Evolutionary conservation across 2,797 vertebrate species (phyloP).

Genomic region (Leptatherina wallacei): DNA sequence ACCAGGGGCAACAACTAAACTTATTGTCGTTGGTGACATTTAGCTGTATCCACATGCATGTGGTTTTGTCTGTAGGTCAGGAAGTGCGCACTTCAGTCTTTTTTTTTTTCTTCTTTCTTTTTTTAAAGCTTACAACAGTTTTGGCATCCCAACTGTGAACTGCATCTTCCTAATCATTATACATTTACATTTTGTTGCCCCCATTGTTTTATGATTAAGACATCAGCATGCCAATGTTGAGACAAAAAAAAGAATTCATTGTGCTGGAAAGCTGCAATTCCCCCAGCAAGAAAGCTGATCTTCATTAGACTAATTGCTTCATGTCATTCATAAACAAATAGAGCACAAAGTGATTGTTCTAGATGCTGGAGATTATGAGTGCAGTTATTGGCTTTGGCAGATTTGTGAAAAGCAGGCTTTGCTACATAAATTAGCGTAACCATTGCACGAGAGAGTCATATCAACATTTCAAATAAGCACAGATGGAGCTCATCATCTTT

Average conservation of each 20-base stretch:
- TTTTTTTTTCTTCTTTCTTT: neutral
- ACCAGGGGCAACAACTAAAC: constrained; percentile 46
- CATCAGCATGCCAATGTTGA: constrained; percentile 23
- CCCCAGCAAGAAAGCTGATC: constrained; percentile 59
- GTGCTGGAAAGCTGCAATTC: constrained; percentile 40
- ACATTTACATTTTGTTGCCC: constrained; percentile 33
- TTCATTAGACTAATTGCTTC: constrained; percentile 75
- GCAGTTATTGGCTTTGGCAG: constrained; percentile 68
- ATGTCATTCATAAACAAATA: constrained; percentile 74
- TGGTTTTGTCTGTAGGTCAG: constrained; percentile 78
- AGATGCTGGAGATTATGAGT: constrained; percentile 66
- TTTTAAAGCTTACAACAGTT: constrained; percentile 51
- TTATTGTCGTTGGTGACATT: constrained; percentile 75
- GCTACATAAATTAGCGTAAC: constrained; percentile 78
- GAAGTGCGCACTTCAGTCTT: constrained; percentile 67
- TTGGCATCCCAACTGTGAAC: constrained; percentile 52
- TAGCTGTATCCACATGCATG: constrained; percentile 79
- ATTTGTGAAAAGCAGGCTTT: constrained; percentile 71
- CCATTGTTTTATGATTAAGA: constrained; percentile 50
- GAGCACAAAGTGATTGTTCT: constrained; percentile 68
- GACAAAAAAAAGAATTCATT: constrained; percentile 22
- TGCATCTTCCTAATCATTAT: constrained; percentile 45
- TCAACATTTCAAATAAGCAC: constrained; percentile 71
- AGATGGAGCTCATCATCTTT: constrained; percentile 72
- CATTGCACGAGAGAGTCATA: constrained; percentile 69